Evolutionary conservation across 2,888 invertebrate species (phyloP).

Genomic region (Cephus runcator): DNA sequence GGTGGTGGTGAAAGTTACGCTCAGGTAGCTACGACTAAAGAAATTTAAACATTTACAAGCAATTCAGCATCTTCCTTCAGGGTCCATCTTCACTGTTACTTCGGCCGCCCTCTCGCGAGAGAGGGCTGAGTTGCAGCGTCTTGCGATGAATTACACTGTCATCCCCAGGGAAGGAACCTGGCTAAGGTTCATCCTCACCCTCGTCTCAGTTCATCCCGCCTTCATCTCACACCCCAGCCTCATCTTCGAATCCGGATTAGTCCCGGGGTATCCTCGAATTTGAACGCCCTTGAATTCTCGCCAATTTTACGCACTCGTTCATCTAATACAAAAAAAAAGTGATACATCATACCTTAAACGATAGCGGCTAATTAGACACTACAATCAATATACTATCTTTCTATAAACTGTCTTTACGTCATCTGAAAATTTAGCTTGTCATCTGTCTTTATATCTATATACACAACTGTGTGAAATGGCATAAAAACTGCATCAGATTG

Average conservation of each 20-base stretch:
- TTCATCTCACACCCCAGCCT: slow-evolving; percentile 24
- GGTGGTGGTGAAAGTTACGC: background rate
- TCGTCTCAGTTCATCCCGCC: slow-evolving; percentile 31
- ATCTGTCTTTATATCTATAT: background rate
- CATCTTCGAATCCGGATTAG: background rate
- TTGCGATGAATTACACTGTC: slow-evolving; percentile 4
- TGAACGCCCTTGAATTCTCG: background rate
- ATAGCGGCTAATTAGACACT: background rate
- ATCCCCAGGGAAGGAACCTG: background rate
- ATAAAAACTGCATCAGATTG: background rate
- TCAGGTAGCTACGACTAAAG: background rate
- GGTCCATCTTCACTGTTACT: slow-evolving; percentile 5
- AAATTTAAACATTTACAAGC: slow-evolving; percentile 20
- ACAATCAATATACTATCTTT: background rate
- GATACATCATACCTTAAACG: background rate
- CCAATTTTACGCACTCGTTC: background rate
- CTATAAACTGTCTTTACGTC: background rate
- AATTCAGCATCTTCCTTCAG: slow-evolving; percentile 13
- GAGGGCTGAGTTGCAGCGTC: slow-evolving; percentile 2
- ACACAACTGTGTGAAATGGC: background rate
- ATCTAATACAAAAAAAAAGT: background rate
- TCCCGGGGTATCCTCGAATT: background rate
- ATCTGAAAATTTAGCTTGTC: background rate
- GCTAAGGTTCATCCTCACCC: slow-evolving; percentile 23
- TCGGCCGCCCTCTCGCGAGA: background rate